Conservation (phyloP, 2,888 invertebrate genomes). For the Nipponacmea schrenckii region DNA sequence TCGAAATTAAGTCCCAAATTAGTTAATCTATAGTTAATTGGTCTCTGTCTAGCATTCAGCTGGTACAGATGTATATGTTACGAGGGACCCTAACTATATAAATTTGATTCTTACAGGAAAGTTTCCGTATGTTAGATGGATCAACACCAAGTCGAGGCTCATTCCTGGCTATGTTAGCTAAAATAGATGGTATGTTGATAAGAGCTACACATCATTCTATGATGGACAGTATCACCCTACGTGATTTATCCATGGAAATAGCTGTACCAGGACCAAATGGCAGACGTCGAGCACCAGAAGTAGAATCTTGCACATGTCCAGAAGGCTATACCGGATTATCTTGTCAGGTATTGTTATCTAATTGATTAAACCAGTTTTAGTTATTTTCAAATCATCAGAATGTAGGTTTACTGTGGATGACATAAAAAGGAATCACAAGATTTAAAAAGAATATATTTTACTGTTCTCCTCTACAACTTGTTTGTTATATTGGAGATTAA, state of each 20-base stretch:
- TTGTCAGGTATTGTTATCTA: constrained; percentile 40
- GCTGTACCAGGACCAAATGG: constrained; percentile 47
- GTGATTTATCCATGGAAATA: constrained; percentile 55
- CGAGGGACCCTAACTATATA: background rate
- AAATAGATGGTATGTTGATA: constrained; percentile 68
- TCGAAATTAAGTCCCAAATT: no score
- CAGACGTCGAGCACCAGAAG: constrained; percentile 48
- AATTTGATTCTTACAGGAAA: background rate
- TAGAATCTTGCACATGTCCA: constrained; percentile 59
- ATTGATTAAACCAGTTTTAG: background rate
- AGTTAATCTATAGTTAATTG: no score
- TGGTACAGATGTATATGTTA: no score
- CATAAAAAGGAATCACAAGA: no score
- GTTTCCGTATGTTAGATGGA: constrained; percentile 51
- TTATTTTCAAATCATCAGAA: no score
- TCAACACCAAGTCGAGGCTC: constrained; percentile 54
- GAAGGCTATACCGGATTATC: constrained; percentile 60
- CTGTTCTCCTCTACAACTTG: background rate
- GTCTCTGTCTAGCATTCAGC: no score
- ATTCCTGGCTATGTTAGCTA: constrained; percentile 62
- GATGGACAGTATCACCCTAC: constrained; percentile 73
- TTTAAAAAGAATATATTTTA: background rate
- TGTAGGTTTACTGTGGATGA: no score
- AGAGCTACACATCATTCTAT: constrained; percentile 80
- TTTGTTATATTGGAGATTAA: no score